Evolutionary conservation across 2,888 invertebrate species (phyloP), one percentile per base, ranked within the genome.

Genomic region (Anthrax anthrax): DNA sequence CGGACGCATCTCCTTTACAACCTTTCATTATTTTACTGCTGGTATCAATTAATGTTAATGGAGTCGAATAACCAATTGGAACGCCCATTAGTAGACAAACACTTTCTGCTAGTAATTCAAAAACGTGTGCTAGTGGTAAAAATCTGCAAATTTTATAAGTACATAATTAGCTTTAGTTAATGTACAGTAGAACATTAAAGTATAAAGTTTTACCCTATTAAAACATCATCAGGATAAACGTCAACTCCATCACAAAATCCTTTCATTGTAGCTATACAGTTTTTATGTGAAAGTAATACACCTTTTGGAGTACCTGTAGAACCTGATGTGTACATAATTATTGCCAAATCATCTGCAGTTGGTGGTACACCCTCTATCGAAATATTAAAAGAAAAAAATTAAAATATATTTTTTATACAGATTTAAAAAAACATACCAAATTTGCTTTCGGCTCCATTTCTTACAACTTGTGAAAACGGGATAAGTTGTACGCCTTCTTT

Each of bases 251-350:
- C 87, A 29, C 83, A 81, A 69, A 84, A 90, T 8, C 83, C 80
- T 63, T 81, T 81, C 60, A 90, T 74, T 19, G 88, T 85, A 36
- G 81, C 74, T 55, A 89, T 73, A 62, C 88, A 79, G 69, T 90
- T 90, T 59, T 77, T 78, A 66, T 90, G 90, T 4, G 85, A 79
- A 32, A 90, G 71, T 18, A 87, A 63, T 14, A 90, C 87, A 58
- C 94, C 95, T 70, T 95, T 95, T 0, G 95, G 95, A 49, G 84
- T 79, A 44, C 95, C 96, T 4, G 97, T 97, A 1, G 95, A 95
- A 8, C 97, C 97, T 56, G 92, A 94, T 3, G 97, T 98, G 73
- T 97, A 98, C 97, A 98, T 98, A 38, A 98, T 84, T 58, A 98
- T 90, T 42, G 97, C 97, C 5, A 84, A 80, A 66, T 97, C 96